phyloP scores from a whole-genome alignment of 2,888 invertebrate species.

The Chironomus riparius region DNA sequence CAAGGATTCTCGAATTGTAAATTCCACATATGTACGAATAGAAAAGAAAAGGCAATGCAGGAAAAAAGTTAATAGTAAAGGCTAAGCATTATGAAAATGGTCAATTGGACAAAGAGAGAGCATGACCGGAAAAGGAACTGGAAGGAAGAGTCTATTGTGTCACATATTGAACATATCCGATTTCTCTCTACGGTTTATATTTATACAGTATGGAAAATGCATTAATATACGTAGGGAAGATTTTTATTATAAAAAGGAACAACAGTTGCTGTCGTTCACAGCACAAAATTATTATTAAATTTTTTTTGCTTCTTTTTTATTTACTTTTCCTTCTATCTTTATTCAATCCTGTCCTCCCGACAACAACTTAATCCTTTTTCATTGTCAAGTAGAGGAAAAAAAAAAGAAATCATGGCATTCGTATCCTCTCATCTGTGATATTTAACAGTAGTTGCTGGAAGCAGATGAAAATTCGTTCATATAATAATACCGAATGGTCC shows the following conservation, averaged over 20 bases:
- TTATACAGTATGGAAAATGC: not conserved
- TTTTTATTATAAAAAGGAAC: not conserved
- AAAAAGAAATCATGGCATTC: conserved; percentile 6
- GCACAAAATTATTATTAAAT: not conserved
- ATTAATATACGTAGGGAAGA: not conserved
- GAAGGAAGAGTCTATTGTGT: conserved; percentile 1
- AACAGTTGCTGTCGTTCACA: conserved; percentile 1
- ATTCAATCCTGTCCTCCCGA: not conserved
- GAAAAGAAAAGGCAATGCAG: not conserved
- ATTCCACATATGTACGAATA: too few relatives aligned
- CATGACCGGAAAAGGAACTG: conserved; percentile 4
- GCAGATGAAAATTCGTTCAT: too few relatives aligned
- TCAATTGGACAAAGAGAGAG: not conserved
- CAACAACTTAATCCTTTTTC: conserved; percentile 8
- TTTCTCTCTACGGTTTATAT: not conserved
- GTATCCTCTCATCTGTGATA: not conserved
- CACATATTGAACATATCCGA: conserved; percentile 8
- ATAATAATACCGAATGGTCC: too few relatives aligned
- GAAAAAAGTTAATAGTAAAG: not conserved
- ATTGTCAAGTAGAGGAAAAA: not conserved
- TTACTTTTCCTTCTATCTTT: not conserved
- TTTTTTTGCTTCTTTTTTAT: not conserved
- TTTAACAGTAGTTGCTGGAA: not conserved
- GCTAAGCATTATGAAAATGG: not conserved
- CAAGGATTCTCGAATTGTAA: too few relatives aligned